A percentile compares a stretch with the other conserved stretches of the same genome.
Conservation (phyloP, 1,140 invertebrate genomes). For the Micrasema minimum region DNA sequence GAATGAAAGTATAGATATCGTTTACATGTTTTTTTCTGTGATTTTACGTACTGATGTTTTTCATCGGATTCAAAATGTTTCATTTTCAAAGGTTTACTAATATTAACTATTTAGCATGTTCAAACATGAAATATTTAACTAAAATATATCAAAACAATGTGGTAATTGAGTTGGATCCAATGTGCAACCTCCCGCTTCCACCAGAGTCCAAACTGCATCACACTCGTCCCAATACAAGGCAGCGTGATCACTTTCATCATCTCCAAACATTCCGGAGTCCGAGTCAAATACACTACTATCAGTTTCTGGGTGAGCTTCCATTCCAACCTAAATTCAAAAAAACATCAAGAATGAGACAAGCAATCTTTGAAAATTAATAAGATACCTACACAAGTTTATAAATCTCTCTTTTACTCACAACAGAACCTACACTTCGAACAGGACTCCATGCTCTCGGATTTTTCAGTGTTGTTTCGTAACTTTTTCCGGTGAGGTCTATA, state of each 20-base stretch:
- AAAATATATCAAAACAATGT: slow-evolving; percentile 69
- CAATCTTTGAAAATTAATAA: slow-evolving; percentile 5
- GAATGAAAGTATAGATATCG: too few relatives aligned
- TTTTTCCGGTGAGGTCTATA: slow-evolving; percentile 71
- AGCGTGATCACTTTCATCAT: slow-evolving; percentile 76
- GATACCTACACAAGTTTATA: background rate
- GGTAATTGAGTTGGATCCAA: slow-evolving; percentile 76
- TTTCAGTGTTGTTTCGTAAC: slow-evolving; percentile 73
- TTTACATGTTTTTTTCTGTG: too few relatives aligned
- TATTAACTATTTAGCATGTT: too few relatives aligned
- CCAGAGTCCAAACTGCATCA: slow-evolving; percentile 80
- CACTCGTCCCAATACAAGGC: slow-evolving; percentile 79
- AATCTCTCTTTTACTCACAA: slow-evolving; percentile 62
- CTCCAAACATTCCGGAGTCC: slow-evolving; percentile 80
- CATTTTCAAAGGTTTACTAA: too few relatives aligned
- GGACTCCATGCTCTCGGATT: slow-evolving; percentile 86
- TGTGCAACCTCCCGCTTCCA: slow-evolving; percentile 81
- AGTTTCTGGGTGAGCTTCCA: slow-evolving; percentile 82
- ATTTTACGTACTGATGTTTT: too few relatives aligned
- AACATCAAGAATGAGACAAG: background rate
- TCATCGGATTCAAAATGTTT: too few relatives aligned
- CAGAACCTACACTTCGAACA: slow-evolving; percentile 82
- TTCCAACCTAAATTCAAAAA: slow-evolving; percentile 61
- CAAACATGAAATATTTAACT: too few relatives aligned
- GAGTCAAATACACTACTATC: slow-evolving; percentile 83